Percentiles rank a stretch among this genome's conserved stretches.
phyloP scores from a whole-genome alignment of 2,888 invertebrate species.

The Leptopterna dolabrata region DNA sequence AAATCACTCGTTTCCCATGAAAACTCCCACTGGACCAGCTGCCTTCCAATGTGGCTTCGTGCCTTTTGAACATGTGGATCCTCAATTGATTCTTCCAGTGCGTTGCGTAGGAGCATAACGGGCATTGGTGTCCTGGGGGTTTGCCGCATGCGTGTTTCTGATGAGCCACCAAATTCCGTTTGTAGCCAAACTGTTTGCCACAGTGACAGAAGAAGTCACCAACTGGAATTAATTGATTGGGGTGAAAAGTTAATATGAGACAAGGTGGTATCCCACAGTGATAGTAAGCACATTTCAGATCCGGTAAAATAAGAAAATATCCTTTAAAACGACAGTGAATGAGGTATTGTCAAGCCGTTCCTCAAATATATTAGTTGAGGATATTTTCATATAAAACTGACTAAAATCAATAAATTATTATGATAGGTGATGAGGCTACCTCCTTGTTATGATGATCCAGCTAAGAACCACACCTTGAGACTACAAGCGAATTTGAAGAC shows the following conservation, averaged over 20 bases:
- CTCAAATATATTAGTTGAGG: not conserved
- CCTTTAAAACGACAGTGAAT: not conserved
- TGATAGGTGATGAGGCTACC: not conserved
- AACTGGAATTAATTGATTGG: not conserved
- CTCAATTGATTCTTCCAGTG: conserved; percentile 52
- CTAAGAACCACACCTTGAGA: conserved; percentile 10
- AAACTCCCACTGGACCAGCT: not conserved
- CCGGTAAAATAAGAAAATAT: not conserved
- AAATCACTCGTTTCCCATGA: not conserved
- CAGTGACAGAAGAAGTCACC: conserved; percentile 35
- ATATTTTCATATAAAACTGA: not conserved
- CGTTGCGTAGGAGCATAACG: conserved; percentile 53
- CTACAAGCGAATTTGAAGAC: not conserved
- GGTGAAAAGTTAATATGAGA: not conserved
- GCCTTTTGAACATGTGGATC: conserved; percentile 46
- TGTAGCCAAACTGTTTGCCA: conserved; percentile 51
- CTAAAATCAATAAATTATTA: not conserved
- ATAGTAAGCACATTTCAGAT: not conserved
- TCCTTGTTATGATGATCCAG: not conserved
- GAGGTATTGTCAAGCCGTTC: not conserved
- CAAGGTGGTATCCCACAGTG: not conserved
- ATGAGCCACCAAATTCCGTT: conserved; percentile 41
- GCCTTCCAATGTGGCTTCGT: conserved; percentile 20
- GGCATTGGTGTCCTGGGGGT: conserved; percentile 44
- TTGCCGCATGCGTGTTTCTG: conserved; percentile 55